A percentile compares a stretch with the other conserved stretches of the same genome.
These are phyloP conservation scores for Nilaparvata lugens DNA, from an alignment of 1,140 invertebrate genomes.

Conservation along the genomic window DNA sequence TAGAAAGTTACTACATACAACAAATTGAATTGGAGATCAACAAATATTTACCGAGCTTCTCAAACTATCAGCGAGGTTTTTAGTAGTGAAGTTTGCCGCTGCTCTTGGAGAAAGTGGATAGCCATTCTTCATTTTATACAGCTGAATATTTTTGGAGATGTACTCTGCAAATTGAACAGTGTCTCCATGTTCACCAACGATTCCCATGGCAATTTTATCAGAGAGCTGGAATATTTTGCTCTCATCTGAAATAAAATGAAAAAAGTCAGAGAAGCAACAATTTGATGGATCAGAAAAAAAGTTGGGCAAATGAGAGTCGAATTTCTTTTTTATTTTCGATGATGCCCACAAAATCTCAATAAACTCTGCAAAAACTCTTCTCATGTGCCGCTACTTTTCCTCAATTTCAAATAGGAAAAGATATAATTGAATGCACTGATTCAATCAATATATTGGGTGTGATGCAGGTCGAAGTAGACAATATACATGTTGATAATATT, in stretches of 20 bases:
- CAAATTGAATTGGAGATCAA: too few species aligned
- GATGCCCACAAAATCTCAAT: too few species aligned
- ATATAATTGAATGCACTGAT: not conserved
- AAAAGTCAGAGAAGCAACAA: constrained; percentile 8
- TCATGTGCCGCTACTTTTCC: not conserved
- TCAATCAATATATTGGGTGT: too few species aligned
- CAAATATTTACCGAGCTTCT: constrained; percentile 65
- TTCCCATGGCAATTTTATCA: constrained; percentile 83
- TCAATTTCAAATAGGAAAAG: not conserved
- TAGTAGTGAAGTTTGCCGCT: constrained; percentile 86
- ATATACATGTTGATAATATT: too few species aligned
- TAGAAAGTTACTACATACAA: too few species aligned
- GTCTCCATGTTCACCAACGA: constrained; percentile 90
- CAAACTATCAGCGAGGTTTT: constrained; percentile 88
- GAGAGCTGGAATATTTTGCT: constrained; percentile 91
- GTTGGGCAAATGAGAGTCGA: not conserved
- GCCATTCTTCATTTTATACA: constrained; percentile 98
- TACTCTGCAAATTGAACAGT: constrained; percentile 97
- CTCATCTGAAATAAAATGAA: constrained; percentile 62
- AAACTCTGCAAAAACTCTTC: not conserved
- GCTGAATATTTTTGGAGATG: constrained; percentile 94
- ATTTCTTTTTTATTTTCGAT: too few species aligned
- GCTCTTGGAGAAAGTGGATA: constrained; percentile 91
- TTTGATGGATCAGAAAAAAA: not conserved
- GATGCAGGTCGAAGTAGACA: too few species aligned